phyloP scores from a whole-genome alignment of 2,888 invertebrate genomes.

The Lottia gigantea region DNA sequence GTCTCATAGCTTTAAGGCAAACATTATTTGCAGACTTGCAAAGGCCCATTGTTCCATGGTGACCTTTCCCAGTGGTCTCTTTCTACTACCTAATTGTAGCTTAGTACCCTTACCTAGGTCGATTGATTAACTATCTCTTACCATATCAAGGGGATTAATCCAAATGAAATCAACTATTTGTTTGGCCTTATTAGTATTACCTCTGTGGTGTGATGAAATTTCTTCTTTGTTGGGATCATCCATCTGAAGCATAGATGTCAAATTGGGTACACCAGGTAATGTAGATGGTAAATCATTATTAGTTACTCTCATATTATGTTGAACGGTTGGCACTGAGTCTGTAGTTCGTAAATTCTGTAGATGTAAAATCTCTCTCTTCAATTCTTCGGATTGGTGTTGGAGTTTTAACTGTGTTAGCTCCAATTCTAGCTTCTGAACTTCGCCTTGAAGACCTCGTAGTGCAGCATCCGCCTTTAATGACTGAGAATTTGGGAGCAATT shows the following conservation, averaged over 20 bases:
- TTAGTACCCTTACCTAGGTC: slow-evolving; percentile 10
- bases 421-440: too few relatives aligned
- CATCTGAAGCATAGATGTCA: too few relatives aligned
- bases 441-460: too few relatives aligned
- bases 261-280: too few relatives aligned
- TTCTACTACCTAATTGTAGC: background rate
- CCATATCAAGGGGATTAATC: slow-evolving; percentile 7
- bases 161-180: background rate
- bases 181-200: background rate
- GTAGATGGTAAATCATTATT: too few relatives aligned
- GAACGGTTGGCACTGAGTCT: background rate
- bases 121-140: background rate
- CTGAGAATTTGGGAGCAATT: too few relatives aligned
- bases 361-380: background rate
- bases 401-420: too few relatives aligned
- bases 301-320: too few relatives aligned
- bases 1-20: background rate
- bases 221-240: too few relatives aligned
- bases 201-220: background rate
- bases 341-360: background rate
- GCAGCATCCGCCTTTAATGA: too few relatives aligned
- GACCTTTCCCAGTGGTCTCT: background rate
- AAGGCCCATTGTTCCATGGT: slow-evolving; percentile 5
- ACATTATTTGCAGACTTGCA: background rate
- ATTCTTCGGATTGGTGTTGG: background rate